These are phyloP conservation scores for Epistrophella euchroma DNA, from an alignment of 2,888 invertebrate genomes.

Conservation along the genomic window DNA sequence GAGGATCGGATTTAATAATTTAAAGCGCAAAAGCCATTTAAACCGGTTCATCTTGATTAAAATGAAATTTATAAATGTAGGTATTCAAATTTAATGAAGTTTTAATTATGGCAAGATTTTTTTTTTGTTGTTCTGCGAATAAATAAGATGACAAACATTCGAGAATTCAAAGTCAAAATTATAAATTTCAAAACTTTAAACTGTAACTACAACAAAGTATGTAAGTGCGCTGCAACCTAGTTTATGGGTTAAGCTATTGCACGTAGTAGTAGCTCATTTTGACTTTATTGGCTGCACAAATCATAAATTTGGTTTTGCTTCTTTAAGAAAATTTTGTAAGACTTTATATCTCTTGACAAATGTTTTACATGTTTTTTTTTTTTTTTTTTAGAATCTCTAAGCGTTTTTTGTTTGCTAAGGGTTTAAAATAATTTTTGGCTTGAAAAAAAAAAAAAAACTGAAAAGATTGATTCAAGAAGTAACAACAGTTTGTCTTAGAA, in stretches of 20 bases:
- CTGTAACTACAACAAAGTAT: background rate
- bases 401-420: no score
- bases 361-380: no score
- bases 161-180: background rate
- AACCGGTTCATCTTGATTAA: constrained; percentile 15
- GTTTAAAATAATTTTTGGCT: no score
- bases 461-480: no score
- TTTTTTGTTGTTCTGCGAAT: background rate
- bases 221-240: background rate
- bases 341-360: no score
- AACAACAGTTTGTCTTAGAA: no score
- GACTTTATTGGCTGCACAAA: no score
- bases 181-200: background rate
- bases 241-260: background rate
- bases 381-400: no score
- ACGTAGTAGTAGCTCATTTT: no score
- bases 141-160: background rate
- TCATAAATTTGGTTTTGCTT: no score
- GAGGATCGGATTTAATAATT: background rate
- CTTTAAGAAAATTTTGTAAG: no score
- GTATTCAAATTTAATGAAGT: background rate
- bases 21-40: constrained; percentile 3
- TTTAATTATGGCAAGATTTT: background rate
- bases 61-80: background rate
- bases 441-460: no score